These are phyloP conservation scores for Agrochola circellaris DNA, from an alignment of 2,888 invertebrate species.

Conservation along the genomic window DNA sequence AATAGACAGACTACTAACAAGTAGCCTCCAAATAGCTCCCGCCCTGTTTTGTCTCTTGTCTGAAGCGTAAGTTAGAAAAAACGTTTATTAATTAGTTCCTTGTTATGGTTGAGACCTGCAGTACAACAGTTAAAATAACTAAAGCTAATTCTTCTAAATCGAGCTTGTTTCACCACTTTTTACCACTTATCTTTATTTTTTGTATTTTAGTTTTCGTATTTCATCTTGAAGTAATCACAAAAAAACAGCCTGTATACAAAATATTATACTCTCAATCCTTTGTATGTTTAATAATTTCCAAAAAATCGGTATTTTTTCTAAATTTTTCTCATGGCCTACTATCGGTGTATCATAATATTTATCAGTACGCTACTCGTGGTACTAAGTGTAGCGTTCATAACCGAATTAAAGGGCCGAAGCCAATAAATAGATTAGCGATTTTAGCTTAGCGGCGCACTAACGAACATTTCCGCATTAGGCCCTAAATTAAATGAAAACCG, in stretches of 20 bases:
- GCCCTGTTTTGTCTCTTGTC: not conserved
- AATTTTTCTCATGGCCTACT: not conserved
- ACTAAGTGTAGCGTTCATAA: not conserved
- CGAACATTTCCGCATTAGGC: not conserved
- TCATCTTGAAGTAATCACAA: not conserved
- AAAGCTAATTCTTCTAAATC: not conserved
- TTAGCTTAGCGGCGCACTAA: not conserved
- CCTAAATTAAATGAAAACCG: not conserved
- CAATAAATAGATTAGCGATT: conserved; percentile 7
- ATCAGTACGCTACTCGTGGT: not conserved
- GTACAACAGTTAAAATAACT: not conserved
- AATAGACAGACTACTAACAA: too few species aligned
- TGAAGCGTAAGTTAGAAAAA: not conserved
- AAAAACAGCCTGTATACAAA: not conserved
- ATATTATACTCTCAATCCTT: not conserved
- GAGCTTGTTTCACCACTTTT: not conserved
- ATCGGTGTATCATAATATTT: too few species aligned
- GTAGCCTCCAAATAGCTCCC: not conserved
- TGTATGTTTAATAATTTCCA: not conserved
- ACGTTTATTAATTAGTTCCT: not conserved
- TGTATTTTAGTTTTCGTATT: not conserved
- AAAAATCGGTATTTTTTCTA: not conserved
- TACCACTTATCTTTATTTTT: not conserved
- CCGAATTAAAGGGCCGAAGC: not conserved
- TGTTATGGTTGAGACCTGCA: not conserved